A percentile compares a stretch with the other conserved stretches of the same genome.
phyloP scores from a whole-genome alignment of 1,140 invertebrate genomes.

The Lordiphosa collinella region DNA sequence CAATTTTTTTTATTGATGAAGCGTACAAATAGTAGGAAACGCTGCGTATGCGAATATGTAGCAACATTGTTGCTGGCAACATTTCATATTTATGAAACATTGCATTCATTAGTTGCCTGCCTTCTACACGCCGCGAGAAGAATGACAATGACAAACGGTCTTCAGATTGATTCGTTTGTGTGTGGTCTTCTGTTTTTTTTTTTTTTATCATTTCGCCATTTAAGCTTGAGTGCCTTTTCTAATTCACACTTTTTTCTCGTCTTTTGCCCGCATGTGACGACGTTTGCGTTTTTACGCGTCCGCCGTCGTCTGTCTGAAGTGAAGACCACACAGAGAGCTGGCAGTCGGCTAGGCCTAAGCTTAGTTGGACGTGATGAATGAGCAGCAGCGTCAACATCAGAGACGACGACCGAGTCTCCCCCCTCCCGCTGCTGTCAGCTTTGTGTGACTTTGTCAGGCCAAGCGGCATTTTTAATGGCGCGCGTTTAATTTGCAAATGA shows the following conservation, averaged over 20 bases:
- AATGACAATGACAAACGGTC: constrained; percentile 48
- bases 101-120: constrained; percentile 35
- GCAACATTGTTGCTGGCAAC: constrained; percentile 43
- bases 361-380: constrained; percentile 69
- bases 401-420: constrained; percentile 18
- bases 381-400: constrained; percentile 46
- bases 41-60: constrained; percentile 17
- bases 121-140: constrained; percentile 11
- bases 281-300: constrained; percentile 46
- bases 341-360: constrained; percentile 36
- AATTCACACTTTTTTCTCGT: constrained; percentile 67
- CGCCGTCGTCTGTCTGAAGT: constrained; percentile 7
- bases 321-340: constrained; percentile 53
- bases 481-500: constrained; percentile 75
- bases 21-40: constrained; percentile 39
- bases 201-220: constrained; percentile 58
- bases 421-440: constrained; percentile 57
- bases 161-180: constrained; percentile 46
- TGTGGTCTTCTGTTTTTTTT: constrained; percentile 29
- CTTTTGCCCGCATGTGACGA: constrained; percentile 41
- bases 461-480: constrained; percentile 38
- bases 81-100: constrained; percentile 36
- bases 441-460: constrained; percentile 65
- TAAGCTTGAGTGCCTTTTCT: constrained; percentile 75
- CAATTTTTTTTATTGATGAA: constrained; percentile 75